These are phyloP conservation scores for Paralvinella palmiformis DNA, from an alignment of 1,140 invertebrate genomes.

Conservation along the genomic window DNA sequence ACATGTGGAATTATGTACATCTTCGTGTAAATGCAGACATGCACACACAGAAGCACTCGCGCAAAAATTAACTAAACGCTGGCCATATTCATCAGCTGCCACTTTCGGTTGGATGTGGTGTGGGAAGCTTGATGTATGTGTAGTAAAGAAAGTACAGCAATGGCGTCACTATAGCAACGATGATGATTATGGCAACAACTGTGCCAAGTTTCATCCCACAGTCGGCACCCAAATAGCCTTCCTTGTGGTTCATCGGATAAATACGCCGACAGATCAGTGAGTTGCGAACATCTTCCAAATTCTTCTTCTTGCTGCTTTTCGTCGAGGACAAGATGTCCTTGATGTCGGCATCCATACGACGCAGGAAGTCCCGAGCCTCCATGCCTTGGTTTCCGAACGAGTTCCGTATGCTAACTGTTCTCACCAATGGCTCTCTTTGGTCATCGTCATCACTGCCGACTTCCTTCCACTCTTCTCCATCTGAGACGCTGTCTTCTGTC, in stretches of 20 bases:
- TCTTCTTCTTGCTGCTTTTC: slow-evolving; percentile 21
- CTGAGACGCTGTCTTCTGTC: not conserved
- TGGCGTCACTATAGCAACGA: slow-evolving; percentile 25
- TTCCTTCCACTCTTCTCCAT: not conserved
- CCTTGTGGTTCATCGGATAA: slow-evolving; percentile 23
- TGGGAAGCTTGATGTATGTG: too few relatives aligned
- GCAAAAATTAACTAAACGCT: too few relatives aligned
- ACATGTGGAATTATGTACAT: too few relatives aligned
- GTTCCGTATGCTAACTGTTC: slow-evolving; percentile 38
- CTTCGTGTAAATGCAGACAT: too few relatives aligned
- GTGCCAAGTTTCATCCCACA: slow-evolving; percentile 31
- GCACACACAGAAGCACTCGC: too few relatives aligned
- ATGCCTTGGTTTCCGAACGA: slow-evolving; percentile 24
- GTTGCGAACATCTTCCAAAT: slow-evolving; percentile 36
- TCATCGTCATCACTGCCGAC: slow-evolving; percentile 31
- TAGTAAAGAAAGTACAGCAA: slow-evolving; percentile 15
- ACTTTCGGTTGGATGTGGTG: too few relatives aligned
- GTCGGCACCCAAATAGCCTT: slow-evolving; percentile 23
- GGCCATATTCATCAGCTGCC: too few relatives aligned
- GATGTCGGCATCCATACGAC: slow-evolving; percentile 41
- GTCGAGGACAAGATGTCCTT: slow-evolving; percentile 28
- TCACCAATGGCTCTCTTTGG: slow-evolving; percentile 33
- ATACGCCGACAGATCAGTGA: slow-evolving; percentile 34
- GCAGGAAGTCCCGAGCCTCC: slow-evolving; percentile 35
- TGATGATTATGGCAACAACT: slow-evolving; percentile 20